Base-by-base conservation (phyloP, 2,888 invertebrate genomes). In the Trissolcus brochymenae region DNA sequence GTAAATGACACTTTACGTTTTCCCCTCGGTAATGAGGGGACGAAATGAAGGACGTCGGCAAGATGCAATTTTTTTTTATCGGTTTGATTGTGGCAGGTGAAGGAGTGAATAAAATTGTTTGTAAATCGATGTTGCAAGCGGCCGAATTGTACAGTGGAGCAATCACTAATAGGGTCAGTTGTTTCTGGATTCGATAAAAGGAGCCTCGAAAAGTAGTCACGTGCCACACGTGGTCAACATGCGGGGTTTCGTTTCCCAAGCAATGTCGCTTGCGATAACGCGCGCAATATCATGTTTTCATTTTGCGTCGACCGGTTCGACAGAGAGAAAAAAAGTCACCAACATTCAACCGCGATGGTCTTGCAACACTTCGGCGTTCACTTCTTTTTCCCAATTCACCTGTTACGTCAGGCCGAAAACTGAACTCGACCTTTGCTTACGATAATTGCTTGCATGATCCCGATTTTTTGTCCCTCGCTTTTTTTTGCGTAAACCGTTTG, bases 171-270 rank as follows among this genome's bases (percentile, higher is more conserved):
- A 53, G 51, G 54, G 64, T 64, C 71, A 53, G 51, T 29, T 21
- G 56, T 64, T 72, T 64, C 35, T 64, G 64, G 16, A 57, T 57
- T 41, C 35, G 64, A 72, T 64, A 64, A n/a, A n/a, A 51, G 43
- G 40, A 57, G 53, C 16, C 21, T 50, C 29, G 46, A 46, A 64
- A 64, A 57, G 51, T 29, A 71, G 61, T 61, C 61, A 55, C 60
- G 50, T 71, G 59, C 40, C 56, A 29, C 51, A 70, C 55, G 61
- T 62, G 70, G 49, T 50, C 40, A 17, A 40, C 35, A 62, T 56
- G 70, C 55, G 55, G 61, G 61, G 61, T 49, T 54, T 9, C 35
- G 9, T 35, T 35, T 35, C 35, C 35, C 11, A 35, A 35, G 35
- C 35, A 53, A 25, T 50, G 16, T 29, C 17, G 43, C 43, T 3